Base-by-base conservation (phyloP, 2,113 vertebrate species). In the Macrotus californicus region DNA sequence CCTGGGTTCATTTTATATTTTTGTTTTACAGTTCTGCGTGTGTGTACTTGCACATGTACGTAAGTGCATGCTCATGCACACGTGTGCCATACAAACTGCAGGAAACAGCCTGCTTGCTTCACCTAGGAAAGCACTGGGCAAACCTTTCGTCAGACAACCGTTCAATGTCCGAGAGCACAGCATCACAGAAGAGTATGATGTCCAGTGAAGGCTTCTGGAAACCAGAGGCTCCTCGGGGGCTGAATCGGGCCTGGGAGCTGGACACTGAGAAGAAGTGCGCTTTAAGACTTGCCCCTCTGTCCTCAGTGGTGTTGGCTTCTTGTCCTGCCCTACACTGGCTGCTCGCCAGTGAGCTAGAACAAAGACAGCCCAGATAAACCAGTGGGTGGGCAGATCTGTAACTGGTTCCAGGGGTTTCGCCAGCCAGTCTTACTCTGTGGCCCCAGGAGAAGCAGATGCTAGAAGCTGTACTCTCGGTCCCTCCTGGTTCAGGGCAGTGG, bases 321-420 rank as follows among this genome's bases (percentile, higher is more conserved):
- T 50, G 41, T 73, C 46, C 18, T 79, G 48, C 22, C 73, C 79
- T 84, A 39, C 41, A 16, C 24, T 7, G 14, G 69, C 61, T 66
- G 46, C 64, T 87, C 50, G 10, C 39, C 21, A 6, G 14, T 24
- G 72, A 89, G 39, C 43, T 34, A 56, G 64, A 77, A 73, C 11
- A 7, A n/a, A 79, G 59, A 64, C 43, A 34, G 41, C 46, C 11
- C 12, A 26, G 43, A 75, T 3, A 14, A 90, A 39, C 34, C 80
- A 89, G 59, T 15, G 0, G 22, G 0, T 4, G 7, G 5, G 64
- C 10, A 0, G 8, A 22, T 54, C 10, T 48, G 5, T 26, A 52
- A 36, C 56, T 31, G 24, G 43, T 66, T 70, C 50, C 21, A 52
- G n/a, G n/a, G 0, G 7, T 52, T 3, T 46, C 72, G 11, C n/a